These are phyloP conservation scores for Phenganax marumi DNA, from an alignment of 92 coral and sea anemone genomes.

Conservation along the genomic window DNA sequence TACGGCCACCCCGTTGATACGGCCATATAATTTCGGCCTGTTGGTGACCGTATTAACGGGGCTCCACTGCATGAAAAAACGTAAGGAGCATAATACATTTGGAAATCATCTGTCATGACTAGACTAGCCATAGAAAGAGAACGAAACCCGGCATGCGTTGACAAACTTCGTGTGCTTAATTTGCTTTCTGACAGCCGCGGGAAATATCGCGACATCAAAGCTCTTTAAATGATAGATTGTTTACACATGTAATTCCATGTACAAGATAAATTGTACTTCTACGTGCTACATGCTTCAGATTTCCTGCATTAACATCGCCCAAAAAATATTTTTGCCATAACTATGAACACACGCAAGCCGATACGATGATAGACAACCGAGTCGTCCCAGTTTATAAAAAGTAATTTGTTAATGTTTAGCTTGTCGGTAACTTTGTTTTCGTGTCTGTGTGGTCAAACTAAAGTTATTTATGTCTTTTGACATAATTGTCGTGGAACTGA, in stretches of 20 bases:
- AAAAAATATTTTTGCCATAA: too few species aligned
- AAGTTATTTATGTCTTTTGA: not conserved
- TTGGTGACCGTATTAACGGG: too few species aligned
- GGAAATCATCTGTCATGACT: constrained; percentile 20
- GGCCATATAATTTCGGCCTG: too few species aligned
- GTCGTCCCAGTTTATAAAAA: not conserved
- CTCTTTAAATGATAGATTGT: constrained; percentile 19
- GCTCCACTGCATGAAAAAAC: too few species aligned
- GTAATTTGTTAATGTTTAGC: not conserved
- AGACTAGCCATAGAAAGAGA: not conserved
- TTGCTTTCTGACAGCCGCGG: constrained; percentile 19
- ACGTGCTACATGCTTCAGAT: not conserved
- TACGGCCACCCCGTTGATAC: too few species aligned
- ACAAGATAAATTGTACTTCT: not conserved
- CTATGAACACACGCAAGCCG: too few species aligned
- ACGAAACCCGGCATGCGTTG: not conserved
- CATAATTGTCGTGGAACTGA: not conserved
- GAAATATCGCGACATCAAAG: constrained; percentile 35
- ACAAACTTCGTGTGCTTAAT: constrained; percentile 15
- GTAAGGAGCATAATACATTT: not conserved
- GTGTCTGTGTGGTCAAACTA: constrained; percentile 14
- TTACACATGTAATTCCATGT: constrained; percentile 1
- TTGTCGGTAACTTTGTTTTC: constrained; percentile 20
- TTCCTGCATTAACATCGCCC: not conserved
- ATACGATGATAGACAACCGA: too few species aligned